Base-by-base conservation (phyloP, 2,888 invertebrate genomes). In the Papilio demoleus region DNA sequence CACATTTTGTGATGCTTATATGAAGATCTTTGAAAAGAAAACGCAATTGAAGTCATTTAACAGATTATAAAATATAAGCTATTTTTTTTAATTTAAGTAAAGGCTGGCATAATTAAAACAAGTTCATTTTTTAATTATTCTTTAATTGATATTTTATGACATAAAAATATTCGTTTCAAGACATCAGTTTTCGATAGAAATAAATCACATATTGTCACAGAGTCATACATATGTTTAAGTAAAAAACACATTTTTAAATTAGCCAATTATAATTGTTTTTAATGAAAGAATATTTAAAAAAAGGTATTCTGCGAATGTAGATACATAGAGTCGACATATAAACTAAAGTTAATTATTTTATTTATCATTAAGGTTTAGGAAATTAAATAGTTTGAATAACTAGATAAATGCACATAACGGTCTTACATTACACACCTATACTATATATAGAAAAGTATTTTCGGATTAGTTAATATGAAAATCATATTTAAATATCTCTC, bases 71-170 rank as follows among this genome's bases (percentile, higher is more conserved):
- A 14, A 14, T n/a, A n/a, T n/a, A n/a, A n/a, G n/a, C n/a, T n/a
- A n/a, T n/a, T 38, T 38, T 2, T 38, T 12, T 38, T 42, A 1
- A 17, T 17, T 42, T 17, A 17, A 42, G 6, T 42, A 17, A 42
- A 8, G 42, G 17, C 42, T 42, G 42, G n/a, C 6, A 17, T 14
- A 38, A 38, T 42, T 42, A 17, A 42, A 42, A 42, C n/a, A 42
- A 42, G 4, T 1, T 42, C 8, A 0, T 2, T 42, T 42, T 17
- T 42, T 11, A 42, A 17, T 17, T 42, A 17, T 17, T 17, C 42
- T 42, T 42, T 42, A 42, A 42, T 42, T 42, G 42, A 42, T 42
- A 42, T 42, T 42, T n/a, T 42, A 42, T 17, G 42, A 42, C 42
- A 42, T 42, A 17, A 17, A 40, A 40, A 17, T 42, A 42, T 42